A percentile compares a stretch with the other conserved stretches of the same genome.
phyloP scores from a whole-genome alignment of 2,888 invertebrate species.

The Sarcophaga carnaria region DNA sequence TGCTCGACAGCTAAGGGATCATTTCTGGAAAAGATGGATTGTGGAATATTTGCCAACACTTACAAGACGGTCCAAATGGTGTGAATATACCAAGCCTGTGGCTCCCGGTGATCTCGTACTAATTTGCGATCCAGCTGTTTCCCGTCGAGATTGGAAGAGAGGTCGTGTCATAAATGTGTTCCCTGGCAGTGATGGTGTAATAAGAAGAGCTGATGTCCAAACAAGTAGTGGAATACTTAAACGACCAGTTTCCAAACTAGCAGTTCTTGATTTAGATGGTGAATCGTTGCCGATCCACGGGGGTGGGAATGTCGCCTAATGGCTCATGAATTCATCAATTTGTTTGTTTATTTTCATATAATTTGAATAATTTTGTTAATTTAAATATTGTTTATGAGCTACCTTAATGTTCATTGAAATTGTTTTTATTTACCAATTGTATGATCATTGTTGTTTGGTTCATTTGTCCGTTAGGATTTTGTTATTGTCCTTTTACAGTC shows the following conservation, averaged over 20 bases:
- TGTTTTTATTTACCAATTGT: too few relatives aligned
- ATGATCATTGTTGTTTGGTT: not conserved
- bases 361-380: too few relatives aligned
- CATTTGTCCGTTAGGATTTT: too few relatives aligned
- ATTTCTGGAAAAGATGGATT: not conserved
- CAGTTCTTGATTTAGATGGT: conserved; percentile 78
- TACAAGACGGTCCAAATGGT: conserved; percentile 21
- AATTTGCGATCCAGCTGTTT: not conserved
- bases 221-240: conserved; percentile 68
- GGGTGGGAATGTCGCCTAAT: conserved; percentile 27
- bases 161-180: not conserved
- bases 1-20: too few relatives aligned
- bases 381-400: not conserved
- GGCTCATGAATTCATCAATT: too few relatives aligned
- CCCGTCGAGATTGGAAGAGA: not conserved
- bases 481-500: too few relatives aligned
- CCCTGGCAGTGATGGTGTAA: conserved; percentile 36
- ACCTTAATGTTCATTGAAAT: not conserved
- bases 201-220: conserved; percentile 45
- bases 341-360: not conserved
- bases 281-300: conserved; percentile 39
- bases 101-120: not conserved
- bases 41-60: conserved; percentile 29
- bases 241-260: conserved; percentile 70
- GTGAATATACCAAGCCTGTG: not conserved